Evolutionary conservation across 1,140 invertebrate species (phyloP).

Genomic region (Drosophila biarmipes): DNA sequence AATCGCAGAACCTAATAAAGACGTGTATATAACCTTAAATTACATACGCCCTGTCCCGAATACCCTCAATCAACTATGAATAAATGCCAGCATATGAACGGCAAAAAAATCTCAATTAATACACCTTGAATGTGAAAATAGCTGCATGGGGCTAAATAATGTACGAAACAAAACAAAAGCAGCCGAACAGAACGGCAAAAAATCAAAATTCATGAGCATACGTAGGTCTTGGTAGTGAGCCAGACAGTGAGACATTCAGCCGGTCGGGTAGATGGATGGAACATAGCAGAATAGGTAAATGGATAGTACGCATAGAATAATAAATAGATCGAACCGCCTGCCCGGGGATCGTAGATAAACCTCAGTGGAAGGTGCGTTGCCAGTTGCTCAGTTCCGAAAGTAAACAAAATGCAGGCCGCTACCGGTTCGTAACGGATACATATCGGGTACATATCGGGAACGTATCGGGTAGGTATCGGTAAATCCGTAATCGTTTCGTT

Average conservation of each 20-base stretch:
- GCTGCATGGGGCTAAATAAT: slow-evolving; percentile 42
- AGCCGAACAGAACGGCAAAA: slow-evolving; percentile 16
- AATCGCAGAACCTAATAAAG: slow-evolving; percentile 44
- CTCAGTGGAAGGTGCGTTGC: slow-evolving; percentile 9
- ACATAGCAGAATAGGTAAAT: slow-evolving; percentile 62
- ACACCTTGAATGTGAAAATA: slow-evolving; percentile 73
- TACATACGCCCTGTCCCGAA: slow-evolving; percentile 37
- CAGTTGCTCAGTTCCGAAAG: slow-evolving; percentile 27
- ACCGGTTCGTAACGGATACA: slow-evolving; percentile 34
- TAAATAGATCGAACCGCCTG: slow-evolving; percentile 58
- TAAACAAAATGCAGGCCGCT: slow-evolving; percentile 64
- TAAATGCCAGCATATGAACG: slow-evolving; percentile 45
- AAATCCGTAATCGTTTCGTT: slow-evolving; percentile 31
- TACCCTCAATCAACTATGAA: slow-evolving; percentile 50
- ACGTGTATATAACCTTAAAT: slow-evolving; percentile 42
- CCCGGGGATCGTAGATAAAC: slow-evolving; percentile 28
- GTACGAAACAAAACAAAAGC: slow-evolving; percentile 33
- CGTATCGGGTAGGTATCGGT: slow-evolving; percentile 7
- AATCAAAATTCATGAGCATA: slow-evolving; percentile 57
- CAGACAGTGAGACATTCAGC: slow-evolving; percentile 28
- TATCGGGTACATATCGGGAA: slow-evolving; percentile 38
- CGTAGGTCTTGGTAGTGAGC: slow-evolving; percentile 50
- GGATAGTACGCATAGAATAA: slow-evolving; percentile 79
- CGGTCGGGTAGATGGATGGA: slow-evolving; percentile 26
- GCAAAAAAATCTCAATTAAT: slow-evolving; percentile 63